Base-by-base conservation (phyloP, 2,113 vertebrate species). In the Dromaius novaehollandiae region DNA sequence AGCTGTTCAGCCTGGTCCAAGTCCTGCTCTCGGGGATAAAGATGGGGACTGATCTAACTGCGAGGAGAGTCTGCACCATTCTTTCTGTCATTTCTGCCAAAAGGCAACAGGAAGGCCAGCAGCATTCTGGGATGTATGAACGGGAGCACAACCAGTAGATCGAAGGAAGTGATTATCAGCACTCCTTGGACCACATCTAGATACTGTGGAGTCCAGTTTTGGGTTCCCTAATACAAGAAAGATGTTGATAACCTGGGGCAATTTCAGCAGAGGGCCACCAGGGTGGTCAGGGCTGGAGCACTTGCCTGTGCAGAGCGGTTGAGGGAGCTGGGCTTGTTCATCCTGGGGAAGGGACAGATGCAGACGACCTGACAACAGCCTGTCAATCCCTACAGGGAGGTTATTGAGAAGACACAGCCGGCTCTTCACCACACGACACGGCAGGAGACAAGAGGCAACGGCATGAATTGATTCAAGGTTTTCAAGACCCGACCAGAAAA, bases 391-490 rank as follows among this genome's bases (percentile, higher is more conserved):
- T 78, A 32, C 2, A 5, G 14, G 30, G 7, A 90, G 13, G 11
- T n/a, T 25, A 65, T 6, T 9, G 22, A 38, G 2, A 20, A 9
- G 42, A 40, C 16, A 34, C 20, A 88, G 7, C 11, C 55, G 8
- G 18, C 48, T 88, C 61, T 74, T 68, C 26, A 38, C 53, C 30
- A n/a, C 19, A 24, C 36, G 63, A 32, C 13, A 11, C 8, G 44
- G 21, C 38, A 24, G 17, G 44, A 92, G 14, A 68, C n/a, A 32
- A 69, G 32, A 83, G 36, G 50, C 15, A 17, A 38, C 2, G 7
- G 11, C 0, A 0, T 18, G 42, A 68, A 13, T 0, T 19, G 46
- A 48, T 19, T 18, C 46, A 48, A 48, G 46, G 17, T 66, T 42
- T 66, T 42, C 64, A 66, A 30, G 38, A 66, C 17, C 26, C 12